Evolutionary conservation across 2,888 invertebrate species (phyloP).

Genomic region (Ennomos quercinarius): DNA sequence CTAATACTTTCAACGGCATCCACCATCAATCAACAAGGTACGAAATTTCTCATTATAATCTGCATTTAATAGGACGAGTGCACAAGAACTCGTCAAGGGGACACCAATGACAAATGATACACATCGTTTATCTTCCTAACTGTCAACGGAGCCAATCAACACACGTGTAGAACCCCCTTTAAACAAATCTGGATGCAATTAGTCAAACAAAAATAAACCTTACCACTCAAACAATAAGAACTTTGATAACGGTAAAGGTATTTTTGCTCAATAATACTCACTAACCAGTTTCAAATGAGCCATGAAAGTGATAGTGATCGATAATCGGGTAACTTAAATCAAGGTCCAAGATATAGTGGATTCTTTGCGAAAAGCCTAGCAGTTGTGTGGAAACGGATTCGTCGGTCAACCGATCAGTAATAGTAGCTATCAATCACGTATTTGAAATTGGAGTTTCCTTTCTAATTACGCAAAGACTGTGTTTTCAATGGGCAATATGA

Average conservation of each 20-base stretch:
- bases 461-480: conserved; percentile 20
- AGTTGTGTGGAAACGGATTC: conserved; percentile 57
- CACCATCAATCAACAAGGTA: conserved; percentile 68
- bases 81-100: conserved; percentile 67
- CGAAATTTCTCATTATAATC: conserved; percentile 72
- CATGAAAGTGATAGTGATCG: conserved; percentile 49
- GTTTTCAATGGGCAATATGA: conserved; percentile 6
- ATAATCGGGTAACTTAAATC: conserved; percentile 39
- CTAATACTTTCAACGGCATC: conserved; percentile 38
- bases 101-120: conserved; percentile 80
- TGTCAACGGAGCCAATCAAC: conserved; percentile 81
- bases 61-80: conserved; percentile 77
- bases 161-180: conserved; percentile 69
- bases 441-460: conserved; percentile 41
- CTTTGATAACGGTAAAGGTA: conserved; percentile 31
- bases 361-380: conserved; percentile 33
- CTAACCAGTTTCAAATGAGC: conserved; percentile 55
- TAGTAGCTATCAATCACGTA: conserved; percentile 69
- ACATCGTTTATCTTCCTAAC: conserved; percentile 82
- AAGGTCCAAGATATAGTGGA: conserved; percentile 53
- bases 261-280: conserved; percentile 44
- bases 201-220: conserved; percentile 35
- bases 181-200: conserved; percentile 41
- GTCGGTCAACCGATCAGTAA: conserved; percentile 66
- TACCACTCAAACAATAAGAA: conserved; percentile 35